Base-by-base conservation (phyloP, 2,113 vertebrate genomes). In the Phalacrocorax aristotelis region DNA sequence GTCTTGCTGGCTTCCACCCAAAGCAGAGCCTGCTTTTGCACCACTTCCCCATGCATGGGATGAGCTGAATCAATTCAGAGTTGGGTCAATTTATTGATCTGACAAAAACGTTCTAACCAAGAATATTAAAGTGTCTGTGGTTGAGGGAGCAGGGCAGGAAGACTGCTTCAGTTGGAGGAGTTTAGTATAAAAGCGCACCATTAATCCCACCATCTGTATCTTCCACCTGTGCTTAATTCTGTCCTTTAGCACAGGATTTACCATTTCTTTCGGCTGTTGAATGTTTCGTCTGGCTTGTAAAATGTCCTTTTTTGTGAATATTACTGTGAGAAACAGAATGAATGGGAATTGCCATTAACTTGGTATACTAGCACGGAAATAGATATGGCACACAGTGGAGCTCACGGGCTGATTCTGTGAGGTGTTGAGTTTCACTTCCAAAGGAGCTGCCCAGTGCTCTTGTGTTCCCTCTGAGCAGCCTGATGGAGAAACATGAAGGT, bases 11-110 rank as follows among this genome's bases (percentile, higher is more conserved):
- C 52, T 77, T n/a, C n/a, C 38, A 68, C 34, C 11, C 15, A 1
- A 1, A 42, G 25, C 1, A 0, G 25, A 27, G 22, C 68, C 42
- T 58, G 36, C 20, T 76, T 29, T 72, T 91, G 60, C 42, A 58
- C 14, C 21, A 2, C 60, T 75, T 62, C 40, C 26, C n/a, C 4
- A 0, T 7, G 7, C 4, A 2, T 34, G 18, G 44, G 36, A 49
- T 66, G 72, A 86, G 32, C 65, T 62, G 46, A 27, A 6, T 58
- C 66, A 44, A 1, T 46, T 44, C 29, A 4, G 27, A 49, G 42
- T 3, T 36, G 48, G 13, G 38, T 32, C 32, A 42, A 0, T 46
- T 72, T 51, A 57, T 29, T 69, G 55, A 46, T 20, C 58, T 32
- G 36, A 30, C 36, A 49, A 20, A 81, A 85, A 29, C 22, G 20